Evolutionary conservation across 2,113 vertebrate species (phyloP).

Genomic region (Aspiorhynchus laticeps): DNA sequence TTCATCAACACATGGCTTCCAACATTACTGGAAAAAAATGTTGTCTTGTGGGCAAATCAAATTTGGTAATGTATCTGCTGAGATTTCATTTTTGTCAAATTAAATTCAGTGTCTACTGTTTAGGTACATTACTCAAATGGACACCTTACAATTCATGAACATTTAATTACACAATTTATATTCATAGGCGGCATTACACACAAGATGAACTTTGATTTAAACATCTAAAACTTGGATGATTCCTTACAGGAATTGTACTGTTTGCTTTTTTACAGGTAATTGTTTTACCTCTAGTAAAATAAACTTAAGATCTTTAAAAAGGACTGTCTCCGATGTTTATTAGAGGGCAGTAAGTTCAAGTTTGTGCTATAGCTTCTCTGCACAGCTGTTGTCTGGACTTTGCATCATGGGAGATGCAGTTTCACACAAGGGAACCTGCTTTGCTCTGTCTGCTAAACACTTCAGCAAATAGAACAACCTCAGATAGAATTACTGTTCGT

Average conservation of each 20-base stretch:
- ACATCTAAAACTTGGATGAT: neutral
- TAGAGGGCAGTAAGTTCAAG: neutral
- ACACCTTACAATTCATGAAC: neutral
- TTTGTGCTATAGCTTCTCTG: neutral
- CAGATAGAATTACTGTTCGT: slow-evolving; percentile 28
- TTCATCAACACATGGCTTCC: neutral
- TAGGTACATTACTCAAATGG: neutral
- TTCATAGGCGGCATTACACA: neutral
- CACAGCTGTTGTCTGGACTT: neutral
- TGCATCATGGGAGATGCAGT: neutral
- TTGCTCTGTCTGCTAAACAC: slow-evolving; percentile 6
- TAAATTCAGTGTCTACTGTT: neutral
- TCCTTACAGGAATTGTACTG: neutral
- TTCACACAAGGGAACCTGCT: slow-evolving; percentile 2
- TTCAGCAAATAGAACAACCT: neutral
- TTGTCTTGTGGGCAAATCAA: neutral
- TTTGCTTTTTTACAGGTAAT: neutral
- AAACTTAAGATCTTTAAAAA: neutral
- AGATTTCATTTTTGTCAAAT: neutral
- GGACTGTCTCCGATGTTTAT: neutral
- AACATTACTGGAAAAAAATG: neutral
- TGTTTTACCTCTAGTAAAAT: neutral
- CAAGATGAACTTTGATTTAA: neutral
- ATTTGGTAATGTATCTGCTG: neutral
- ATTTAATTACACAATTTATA: neutral